Evolutionary conservation across 2,113 vertebrate genomes (phyloP), one percentile per base, ranked within the genome.

Genomic region (Prunella fulvescens): DNA sequence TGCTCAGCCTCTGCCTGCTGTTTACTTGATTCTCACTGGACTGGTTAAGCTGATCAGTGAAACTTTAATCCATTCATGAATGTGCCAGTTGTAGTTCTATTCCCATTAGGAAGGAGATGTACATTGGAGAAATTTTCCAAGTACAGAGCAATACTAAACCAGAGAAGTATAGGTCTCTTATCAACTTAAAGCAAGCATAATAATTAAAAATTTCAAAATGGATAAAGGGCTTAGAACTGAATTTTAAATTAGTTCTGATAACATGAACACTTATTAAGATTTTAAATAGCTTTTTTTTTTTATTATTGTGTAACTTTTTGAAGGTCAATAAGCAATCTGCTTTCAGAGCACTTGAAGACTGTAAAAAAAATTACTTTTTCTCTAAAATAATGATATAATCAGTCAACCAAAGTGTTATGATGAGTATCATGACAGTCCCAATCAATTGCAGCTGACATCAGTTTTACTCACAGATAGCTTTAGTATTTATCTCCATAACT

Each of bases 221-320:
- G 72, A 91, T 81, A 80, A 71, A 64, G 40, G 14, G 28, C 44
- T 79, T 93, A 87, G 25, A 77, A 87, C 42, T 87, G 1, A 93
- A 71, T 81, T 92, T 82, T 45, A 76, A 93, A 91, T 91, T 80
- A 80, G 25, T 57, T 81, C 58, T 84, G 79, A 91, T 92, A 96
- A 76, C 12, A 87, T 3, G 5, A 69, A 22, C 19, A 24, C 28
- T 85, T 86, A 81, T 16, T 31, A 81, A 88, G n/a, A 60, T 85
- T 93, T 88, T 74, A 82, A 87, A 88, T 53, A 47, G 9, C 8
- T 81, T 69, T 77, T 71, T 86, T 84, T n/a, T n/a, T 23, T 25
- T 50, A 56, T 35, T 18, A 69, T 45, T 48, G 23, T 44, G 50
- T 80, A 64, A 92, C 25, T 88, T 91, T 92, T 45, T 80, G 50